phyloP scores from a whole-genome alignment of 2,113 vertebrate species.

The Dasyornis broadbenti region DNA sequence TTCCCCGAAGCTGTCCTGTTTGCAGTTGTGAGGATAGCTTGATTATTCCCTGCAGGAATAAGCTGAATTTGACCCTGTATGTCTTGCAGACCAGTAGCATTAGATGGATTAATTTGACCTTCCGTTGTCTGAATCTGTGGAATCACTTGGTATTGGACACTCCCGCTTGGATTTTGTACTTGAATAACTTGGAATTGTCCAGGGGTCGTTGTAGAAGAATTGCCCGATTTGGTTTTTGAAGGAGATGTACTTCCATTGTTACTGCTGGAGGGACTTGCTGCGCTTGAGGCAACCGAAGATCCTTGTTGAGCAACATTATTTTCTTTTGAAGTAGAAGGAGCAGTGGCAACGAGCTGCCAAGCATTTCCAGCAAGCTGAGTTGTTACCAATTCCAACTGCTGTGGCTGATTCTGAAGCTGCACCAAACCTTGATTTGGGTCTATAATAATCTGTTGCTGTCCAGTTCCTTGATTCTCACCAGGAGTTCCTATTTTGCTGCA shows the following conservation, averaged over 20 bases:
- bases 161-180: conserved; percentile 87
- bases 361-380: conserved; percentile 93
- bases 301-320: conserved; percentile 80
- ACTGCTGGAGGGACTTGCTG: conserved; percentile 77
- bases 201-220: conserved; percentile 64
- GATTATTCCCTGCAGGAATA: conserved; percentile 88
- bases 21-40: conserved; percentile 84
- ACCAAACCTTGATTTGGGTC: conserved; percentile 92
- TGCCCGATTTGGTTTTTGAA: conserved; percentile 82
- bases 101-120: conserved; percentile 88
- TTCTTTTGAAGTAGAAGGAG: conserved; percentile 88
- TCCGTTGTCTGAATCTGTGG: conserved; percentile 96
- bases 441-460: conserved; percentile 88
- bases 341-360: conserved; percentile 93
- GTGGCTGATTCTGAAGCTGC: conserved; percentile 89
- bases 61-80: conserved; percentile 91
- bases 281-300: conserved; percentile 70
- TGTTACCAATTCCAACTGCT: conserved; percentile 94
- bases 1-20: conserved; percentile 81
- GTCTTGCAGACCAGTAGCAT: conserved; percentile 82
- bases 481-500: conserved; percentile 99
- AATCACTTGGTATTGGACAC: conserved; percentile 96
- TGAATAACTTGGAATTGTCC: conserved; percentile 94
- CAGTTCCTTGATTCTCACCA: conserved; percentile 84
- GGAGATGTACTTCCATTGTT: conserved; percentile 79